Evolutionary conservation across 1,140 invertebrate species (phyloP), one percentile per base, ranked within the genome.

Genomic region (Rhynchophorus ferrugineus): DNA sequence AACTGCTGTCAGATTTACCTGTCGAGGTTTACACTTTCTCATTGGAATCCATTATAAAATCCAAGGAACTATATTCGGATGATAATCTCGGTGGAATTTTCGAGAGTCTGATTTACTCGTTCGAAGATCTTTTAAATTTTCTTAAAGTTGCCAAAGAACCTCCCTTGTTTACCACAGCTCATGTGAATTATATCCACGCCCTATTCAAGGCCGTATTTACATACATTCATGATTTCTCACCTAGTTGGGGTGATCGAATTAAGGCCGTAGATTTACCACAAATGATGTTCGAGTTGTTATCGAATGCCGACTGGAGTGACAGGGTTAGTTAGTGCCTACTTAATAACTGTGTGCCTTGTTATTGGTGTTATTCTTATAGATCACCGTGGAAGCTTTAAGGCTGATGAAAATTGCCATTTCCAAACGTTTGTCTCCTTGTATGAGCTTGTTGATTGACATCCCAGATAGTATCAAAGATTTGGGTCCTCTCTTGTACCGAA

Each of bases 31-130:
- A 18, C 19, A 44, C 9, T 8, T 9, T 20, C 16, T n/a, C 49
- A 3, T 24, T 51, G 6, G 39, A 17, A 41, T 22, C 21, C 29
- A 51, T 51, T 22, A 51, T 51, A 6, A 21, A 21, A 20, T 44
- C 39, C 14, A 44, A 33, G 39, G 11, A 52, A 18, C 14, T 52
- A 24, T 52, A 52, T 33, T 45, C 50, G 19, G 46, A 52, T 29
- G 34, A 38, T 22, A 22, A 37, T 13, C 33, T 41, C 17, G 44
- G 43, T 5, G 19, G 6, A 7, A n/a, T 44, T 29, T 45, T 52
- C 20, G 50, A 52, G 21, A 17, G 13, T n/a, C 22, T 52, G 3
- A 45, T 52, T 2, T 52, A 44, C 14, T 45, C 34, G n/a, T 33
- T 52, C 22, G 39, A 52, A 41, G 50, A 44, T 20, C 35, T 22